Evolutionary conservation across 2,797 vertebrate genomes (phyloP), one percentile per base, ranked within the genome.

Genomic region (Microcaecilia unicolor): DNA sequence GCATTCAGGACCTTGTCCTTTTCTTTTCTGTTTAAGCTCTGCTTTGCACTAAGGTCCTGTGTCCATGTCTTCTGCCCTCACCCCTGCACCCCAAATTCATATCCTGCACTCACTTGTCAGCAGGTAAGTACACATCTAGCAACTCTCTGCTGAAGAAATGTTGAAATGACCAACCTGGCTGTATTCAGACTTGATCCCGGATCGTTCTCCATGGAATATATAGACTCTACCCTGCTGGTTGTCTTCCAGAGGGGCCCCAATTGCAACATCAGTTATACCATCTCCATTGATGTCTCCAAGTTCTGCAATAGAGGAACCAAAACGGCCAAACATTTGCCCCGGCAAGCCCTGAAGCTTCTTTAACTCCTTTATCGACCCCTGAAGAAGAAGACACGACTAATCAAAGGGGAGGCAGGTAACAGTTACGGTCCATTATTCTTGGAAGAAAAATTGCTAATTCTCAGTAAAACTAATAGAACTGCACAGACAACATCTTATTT

Each of bases 201-300:
- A 10, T 6, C 18, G 25, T 15, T 13, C 23, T 2, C 84, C 73
- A 1, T 40, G 58, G 54, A 86, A 90, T 25, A 89, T 51, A 35
- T 88, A 90, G 42, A 89, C 34, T 25, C 78, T 75, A 9, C 86
- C 87, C 12, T 49, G 35, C 4, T 72, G 63, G 2, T 50, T 4
- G 2, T 84, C 65, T 40, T 89, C 86, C 53, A 86, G 37, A 10
- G 83, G 84, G 1, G 86, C 84, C 34, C 86, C 81, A 7, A 88
- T 42, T 0, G 75, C 83, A 41, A 89, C 46, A 8, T 89, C 84
- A 0, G 1, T 55, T n/a, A 70, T n/a, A 2, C 23, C 10, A 20
- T 89, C 84, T 5, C 6, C 6, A 16, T 81, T 68, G 3, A 87
- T 33, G 51, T 89, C 82, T 11, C 78, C 73, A 16, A 80, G 55